Evolutionary conservation across 2,888 invertebrate species (phyloP), one percentile per base, ranked within the genome.

Genomic region (Andrena haemorrhoa): DNA sequence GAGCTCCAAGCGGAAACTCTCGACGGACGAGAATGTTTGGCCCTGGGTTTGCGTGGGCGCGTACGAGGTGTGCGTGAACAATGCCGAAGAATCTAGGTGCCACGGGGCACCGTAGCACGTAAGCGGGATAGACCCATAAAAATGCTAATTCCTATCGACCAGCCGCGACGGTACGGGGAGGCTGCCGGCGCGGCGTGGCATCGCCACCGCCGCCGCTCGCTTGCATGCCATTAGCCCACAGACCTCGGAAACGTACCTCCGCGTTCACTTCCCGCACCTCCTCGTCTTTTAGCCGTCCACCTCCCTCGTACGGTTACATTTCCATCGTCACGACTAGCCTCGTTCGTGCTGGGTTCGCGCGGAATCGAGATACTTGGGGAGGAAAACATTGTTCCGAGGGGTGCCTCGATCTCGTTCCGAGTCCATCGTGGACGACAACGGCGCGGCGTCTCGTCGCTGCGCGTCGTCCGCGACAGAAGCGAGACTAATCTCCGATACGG

Each of bases 81-180:
- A 89, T 88, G 88, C 84, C 89, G 90, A 92, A 90, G 92, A 91
- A 92, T 91, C 90, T 89, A 91, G 91, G 92, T 91, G 91, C 87
- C 90, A 91, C 90, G 90, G 90, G 90, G 90, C 91, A 90, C 86
- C 86, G 90, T 91, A 87, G 89, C 90, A 90, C 91, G 92, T 92
- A 93, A 93, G 92, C 92, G 92, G 92, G 93, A 93, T 93, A 93
- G 93, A 93, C 93, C 94, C 93, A 94, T 93, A 94, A 93, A 94
- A 93, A 94, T 93, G 94, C 93, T 93, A 94, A 93, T 94, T 92
- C 91, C 92, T 92, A 93, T 94, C 93, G 93, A 94, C 91, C 93
- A 92, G 91, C 73, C 85, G 86, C 86, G 85, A 63, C 82, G 87
- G 79, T 77, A 75, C 47, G 66, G 66, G 66, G 33, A 68, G 41